Evolutionary conservation across 2,888 invertebrate species (phyloP), one percentile per base, ranked within the genome.

Genomic region (Toxonevra muliebris): DNA sequence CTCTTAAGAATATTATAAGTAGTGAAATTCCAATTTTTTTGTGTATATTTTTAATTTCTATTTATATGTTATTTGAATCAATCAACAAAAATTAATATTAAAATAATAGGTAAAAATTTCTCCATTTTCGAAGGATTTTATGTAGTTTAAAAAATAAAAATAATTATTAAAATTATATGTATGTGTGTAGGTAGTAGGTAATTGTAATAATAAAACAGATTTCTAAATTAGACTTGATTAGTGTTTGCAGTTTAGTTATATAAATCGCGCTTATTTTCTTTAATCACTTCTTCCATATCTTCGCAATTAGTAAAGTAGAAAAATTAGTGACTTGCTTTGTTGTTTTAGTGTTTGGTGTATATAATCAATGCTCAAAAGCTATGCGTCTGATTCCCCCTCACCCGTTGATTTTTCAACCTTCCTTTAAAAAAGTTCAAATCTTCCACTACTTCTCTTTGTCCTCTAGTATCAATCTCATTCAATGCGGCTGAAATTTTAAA

Each of bases 301-400:
- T 62, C 53, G 53, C 42, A 62, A 54, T 65, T 60, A 30, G 30
- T 30, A 60, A 53, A 48, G 45, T 62, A 58, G 52, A 61, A 66
- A 62, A 30, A 43, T 67, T 63, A 67, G 52, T 67, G 62, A 67
- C 67, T 67, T 58, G 67, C 62, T 62, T 67, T 52, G 66, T 58
- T 63, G 60, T 41, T 45, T 61, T 54, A 54, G 55, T 42, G 66
- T 54, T 66, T 13, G 53, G 43, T 50, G n/a, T 52, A 42, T 60
- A 20, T 43, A 60, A 9, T 30, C 48, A 55, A 30, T 52, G 53
- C 19, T 54, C 20, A 7, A 8, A 54, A 15, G 17, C 11, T 48
- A 48, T 15, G 48, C 48, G 5, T 15, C 48, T 11, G 13, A 12
- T 48, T 48, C 48, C 48, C 15, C 1, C 48, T 48, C n/a, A 5